These are phyloP conservation scores for Pseudomyrmex dendroicus DNA, from an alignment of 1,140 invertebrate genomes.

Conservation along the genomic window DNA sequence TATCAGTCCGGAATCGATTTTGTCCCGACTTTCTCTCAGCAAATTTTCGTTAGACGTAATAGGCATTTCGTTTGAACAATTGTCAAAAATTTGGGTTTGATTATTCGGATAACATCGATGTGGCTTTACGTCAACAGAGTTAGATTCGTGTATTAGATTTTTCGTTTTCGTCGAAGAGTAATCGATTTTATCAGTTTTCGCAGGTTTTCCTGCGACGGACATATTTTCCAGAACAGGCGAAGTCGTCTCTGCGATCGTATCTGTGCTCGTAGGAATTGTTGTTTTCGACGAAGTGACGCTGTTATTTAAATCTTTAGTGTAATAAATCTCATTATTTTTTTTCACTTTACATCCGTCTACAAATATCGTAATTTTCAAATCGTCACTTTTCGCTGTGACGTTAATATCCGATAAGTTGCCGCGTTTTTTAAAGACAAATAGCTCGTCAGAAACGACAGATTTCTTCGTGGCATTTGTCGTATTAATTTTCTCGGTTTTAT, in stretches of 20 bases:
- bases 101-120: not conserved
- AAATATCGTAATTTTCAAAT: not conserved
- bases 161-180: not conserved
- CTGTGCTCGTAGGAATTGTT: not conserved
- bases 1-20: too few relatives aligned
- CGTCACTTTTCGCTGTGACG: not conserved
- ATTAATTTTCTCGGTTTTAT: not conserved
- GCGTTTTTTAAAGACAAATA: too few relatives aligned
- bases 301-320: too few relatives aligned
- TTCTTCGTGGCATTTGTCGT: too few relatives aligned
- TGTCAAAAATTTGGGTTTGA: not conserved
- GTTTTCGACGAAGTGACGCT: too few relatives aligned
- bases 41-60: too few relatives aligned
- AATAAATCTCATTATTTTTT: not conserved
- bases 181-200: not conserved
- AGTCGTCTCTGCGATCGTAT: not conserved
- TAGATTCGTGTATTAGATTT: slow-evolving; percentile 1
- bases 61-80: too few relatives aligned
- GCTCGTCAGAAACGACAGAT: not conserved
- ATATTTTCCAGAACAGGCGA: not conserved
- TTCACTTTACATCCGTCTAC: not conserved
- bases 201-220: too few relatives aligned
- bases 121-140: not conserved
- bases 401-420: not conserved
- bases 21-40: too few relatives aligned